These are phyloP conservation scores for Eubasilissa splendida DNA, from an alignment of 2,888 invertebrate genomes.

Conservation along the genomic window DNA sequence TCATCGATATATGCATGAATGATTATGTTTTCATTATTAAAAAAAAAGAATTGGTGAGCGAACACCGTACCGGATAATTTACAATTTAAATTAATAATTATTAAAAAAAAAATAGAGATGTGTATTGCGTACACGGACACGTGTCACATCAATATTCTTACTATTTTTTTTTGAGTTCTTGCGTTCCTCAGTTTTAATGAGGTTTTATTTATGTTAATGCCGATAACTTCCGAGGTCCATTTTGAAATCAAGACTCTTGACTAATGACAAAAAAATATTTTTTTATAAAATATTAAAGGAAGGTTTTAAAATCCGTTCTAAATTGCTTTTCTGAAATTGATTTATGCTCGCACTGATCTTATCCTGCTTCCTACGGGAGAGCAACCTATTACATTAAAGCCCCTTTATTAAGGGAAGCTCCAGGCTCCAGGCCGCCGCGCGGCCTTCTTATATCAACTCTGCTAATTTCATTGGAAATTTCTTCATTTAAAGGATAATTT, in stretches of 20 bases:
- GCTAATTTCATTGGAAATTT: slow-evolving; percentile 40
- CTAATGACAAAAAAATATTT: slow-evolving; percentile 39
- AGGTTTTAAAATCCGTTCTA: slow-evolving; percentile 57
- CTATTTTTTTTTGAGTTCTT: no score
- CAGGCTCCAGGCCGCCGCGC: not conserved
- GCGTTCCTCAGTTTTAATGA: no score
- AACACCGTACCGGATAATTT: no score
- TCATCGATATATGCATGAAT: no score
- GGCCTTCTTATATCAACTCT: slow-evolving; percentile 37
- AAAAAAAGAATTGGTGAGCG: no score
- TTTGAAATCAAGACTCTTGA: slow-evolving; percentile 13
- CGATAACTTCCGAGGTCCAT: not conserved
- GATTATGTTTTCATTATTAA: no score
- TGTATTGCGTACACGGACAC: no score
- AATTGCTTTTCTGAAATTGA: slow-evolving; percentile 59
- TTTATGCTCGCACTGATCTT: slow-evolving; percentile 57
- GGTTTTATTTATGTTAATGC: no score
- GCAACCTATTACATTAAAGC: slow-evolving; percentile 56
- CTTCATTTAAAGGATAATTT: slow-evolving; percentile 37
- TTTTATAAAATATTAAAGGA: slow-evolving; percentile 46
- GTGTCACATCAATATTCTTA: no score
- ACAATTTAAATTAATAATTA: no score
- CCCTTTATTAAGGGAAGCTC: slow-evolving; percentile 52
- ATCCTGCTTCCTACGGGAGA: slow-evolving; percentile 51
- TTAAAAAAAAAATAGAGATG: no score